Conservation (phyloP, 1,140 invertebrate species). For the Aplysia californica region DNA sequence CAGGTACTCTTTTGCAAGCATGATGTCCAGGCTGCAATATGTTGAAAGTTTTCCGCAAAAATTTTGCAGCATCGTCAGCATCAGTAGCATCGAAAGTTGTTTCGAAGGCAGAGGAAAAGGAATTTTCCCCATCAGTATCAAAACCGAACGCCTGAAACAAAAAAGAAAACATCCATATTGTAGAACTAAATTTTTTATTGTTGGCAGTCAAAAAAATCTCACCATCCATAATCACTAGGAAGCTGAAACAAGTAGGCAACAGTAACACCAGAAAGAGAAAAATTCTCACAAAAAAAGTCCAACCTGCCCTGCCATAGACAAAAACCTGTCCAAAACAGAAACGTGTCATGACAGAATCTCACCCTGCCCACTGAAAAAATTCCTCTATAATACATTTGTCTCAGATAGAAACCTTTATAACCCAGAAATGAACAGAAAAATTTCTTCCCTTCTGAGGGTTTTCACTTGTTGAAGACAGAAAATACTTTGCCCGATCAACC, state of each 20-base stretch:
- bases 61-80: constrained; percentile 49
- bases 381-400: too few relatives aligned
- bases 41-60: constrained; percentile 49
- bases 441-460: too few relatives aligned
- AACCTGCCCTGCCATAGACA: background rate
- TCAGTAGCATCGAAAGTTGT: constrained; percentile 49
- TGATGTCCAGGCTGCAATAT: constrained; percentile 59
- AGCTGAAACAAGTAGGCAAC: background rate
- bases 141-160: constrained; percentile 32
- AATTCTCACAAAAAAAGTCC: background rate
- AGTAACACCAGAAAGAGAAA: background rate
- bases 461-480: too few relatives aligned
- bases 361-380: too few relatives aligned
- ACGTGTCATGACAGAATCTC: too few relatives aligned
- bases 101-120: constrained; percentile 38
- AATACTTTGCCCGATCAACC: too few relatives aligned
- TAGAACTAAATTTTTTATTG: too few relatives aligned
- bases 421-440: too few relatives aligned
- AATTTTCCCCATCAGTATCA: constrained; percentile 34
- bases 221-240: background rate
- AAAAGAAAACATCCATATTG: background rate
- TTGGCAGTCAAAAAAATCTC: background rate
- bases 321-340: background rate
- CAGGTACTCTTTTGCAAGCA: constrained; percentile 48
- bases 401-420: too few relatives aligned